phyloP scores from a whole-genome alignment of 2,888 invertebrate species.

The Fabriciana adippe region DNA sequence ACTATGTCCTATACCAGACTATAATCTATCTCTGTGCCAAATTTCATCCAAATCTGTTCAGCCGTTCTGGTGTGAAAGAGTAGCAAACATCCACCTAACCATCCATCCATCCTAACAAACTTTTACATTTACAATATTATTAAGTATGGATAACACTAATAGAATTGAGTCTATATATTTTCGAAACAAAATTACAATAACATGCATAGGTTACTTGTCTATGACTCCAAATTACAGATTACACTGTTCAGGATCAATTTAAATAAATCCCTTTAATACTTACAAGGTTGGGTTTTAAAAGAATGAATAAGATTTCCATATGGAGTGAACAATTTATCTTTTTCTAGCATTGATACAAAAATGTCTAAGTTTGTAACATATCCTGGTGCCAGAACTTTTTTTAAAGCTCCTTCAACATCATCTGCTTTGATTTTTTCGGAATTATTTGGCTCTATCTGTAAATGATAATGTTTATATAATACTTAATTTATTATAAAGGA shows the following conservation, averaged over 20 bases:
- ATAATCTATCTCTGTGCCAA: too few species aligned
- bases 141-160: too few species aligned
- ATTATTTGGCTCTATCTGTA: constrained; percentile 79
- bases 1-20: too few species aligned
- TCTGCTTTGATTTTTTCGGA: constrained; percentile 86
- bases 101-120: too few species aligned
- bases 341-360: constrained; percentile 86
- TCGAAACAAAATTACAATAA: background rate
- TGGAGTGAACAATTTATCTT: constrained; percentile 90
- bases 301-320: constrained; percentile 86
- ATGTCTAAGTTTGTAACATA: constrained; percentile 87
- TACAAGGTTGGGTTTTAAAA: constrained; percentile 76
- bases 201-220: background rate
- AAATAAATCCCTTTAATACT: constrained; percentile 43
- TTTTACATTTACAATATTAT: too few species aligned
- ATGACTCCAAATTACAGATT: background rate
- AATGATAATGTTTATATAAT: background rate
- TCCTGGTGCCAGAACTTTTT: constrained; percentile 86
- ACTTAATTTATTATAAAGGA: too few species aligned
- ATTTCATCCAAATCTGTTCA: too few species aligned
- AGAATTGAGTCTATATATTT: too few species aligned
- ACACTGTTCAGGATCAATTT: background rate
- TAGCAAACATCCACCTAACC: too few species aligned
- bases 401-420: constrained; percentile 86
- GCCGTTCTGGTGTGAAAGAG: too few species aligned